A percentile compares a stretch with the other conserved stretches of the same genome.
phyloP scores from a whole-genome alignment of 2,888 invertebrate genomes.

The Papilio protenor region DNA sequence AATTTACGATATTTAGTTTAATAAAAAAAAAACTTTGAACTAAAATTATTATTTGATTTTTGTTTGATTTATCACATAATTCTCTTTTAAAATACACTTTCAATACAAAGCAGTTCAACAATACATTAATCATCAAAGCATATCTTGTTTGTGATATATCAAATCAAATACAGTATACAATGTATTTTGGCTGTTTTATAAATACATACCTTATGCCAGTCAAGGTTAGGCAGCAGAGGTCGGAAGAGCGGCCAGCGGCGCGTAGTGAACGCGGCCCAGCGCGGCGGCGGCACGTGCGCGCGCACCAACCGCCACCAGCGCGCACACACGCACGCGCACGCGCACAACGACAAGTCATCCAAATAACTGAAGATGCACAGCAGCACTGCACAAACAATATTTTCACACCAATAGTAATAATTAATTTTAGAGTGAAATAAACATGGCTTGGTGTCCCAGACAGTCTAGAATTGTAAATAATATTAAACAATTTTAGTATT shows the following conservation, averaged over 20 bases:
- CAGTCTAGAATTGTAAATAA: no score
- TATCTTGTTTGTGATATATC: neutral
- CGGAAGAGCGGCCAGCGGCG: slow-evolving; percentile 94
- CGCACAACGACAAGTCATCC: slow-evolving; percentile 96
- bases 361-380: slow-evolving; percentile 94
- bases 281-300: slow-evolving; percentile 89
- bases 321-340: slow-evolving; percentile 93
- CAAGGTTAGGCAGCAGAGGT: slow-evolving; percentile 87
- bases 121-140: neutral
- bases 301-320: slow-evolving; percentile 93
- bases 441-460: no score
- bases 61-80: no score
- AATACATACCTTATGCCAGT: slow-evolving; percentile 88
- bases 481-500: no score
- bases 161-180: neutral
- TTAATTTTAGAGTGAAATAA: neutral
- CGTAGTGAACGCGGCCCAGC: slow-evolving; percentile 91
- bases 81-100: no score
- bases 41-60: no score
- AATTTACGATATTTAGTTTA: no score
- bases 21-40: no score
- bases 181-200: neutral
- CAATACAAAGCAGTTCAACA: no score
- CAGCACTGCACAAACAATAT: slow-evolving; percentile 85
- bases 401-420: neutral